phyloP scores from a whole-genome alignment of 2,888 invertebrate genomes.

The Microctonus aethiopoides region DNA sequence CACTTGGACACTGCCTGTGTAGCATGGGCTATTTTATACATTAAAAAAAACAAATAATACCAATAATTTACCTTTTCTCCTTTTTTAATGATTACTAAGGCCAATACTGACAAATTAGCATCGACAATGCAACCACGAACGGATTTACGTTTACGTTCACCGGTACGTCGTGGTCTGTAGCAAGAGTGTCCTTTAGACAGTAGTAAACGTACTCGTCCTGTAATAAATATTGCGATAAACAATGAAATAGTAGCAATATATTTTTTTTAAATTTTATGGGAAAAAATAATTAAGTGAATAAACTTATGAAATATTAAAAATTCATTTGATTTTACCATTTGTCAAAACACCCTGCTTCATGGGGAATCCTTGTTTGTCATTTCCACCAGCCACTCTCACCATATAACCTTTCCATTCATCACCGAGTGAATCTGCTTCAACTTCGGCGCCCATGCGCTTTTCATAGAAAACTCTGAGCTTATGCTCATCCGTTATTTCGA shows the following conservation, averaged over 20 bases:
- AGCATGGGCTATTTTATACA: conserved; percentile 49
- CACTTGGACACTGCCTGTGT: conserved; percentile 52
- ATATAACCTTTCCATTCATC: conserved; percentile 99
- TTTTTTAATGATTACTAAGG: conserved; percentile 93
- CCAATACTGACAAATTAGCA: conserved; percentile 95
- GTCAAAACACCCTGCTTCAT: conserved; percentile 99
- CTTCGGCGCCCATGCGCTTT: conserved; percentile 98
- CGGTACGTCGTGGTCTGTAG: conserved; percentile 93
- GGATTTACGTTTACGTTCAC: conserved; percentile 98
- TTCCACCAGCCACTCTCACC: conserved; percentile 95
- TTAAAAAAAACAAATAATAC: too few relatives aligned
- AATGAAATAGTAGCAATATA: too few relatives aligned
- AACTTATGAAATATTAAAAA: too few relatives aligned
- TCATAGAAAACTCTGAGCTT: conserved; percentile 98
- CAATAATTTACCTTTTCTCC: conserved; percentile 91
- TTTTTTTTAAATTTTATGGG: too few relatives aligned
- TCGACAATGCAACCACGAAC: conserved; percentile 99
- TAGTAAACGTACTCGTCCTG: conserved; percentile 93
- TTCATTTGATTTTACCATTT: too few relatives aligned
- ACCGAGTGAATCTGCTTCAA: conserved; percentile 93
- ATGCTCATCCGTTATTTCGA: conserved; percentile 98
- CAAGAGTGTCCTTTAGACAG: conserved; percentile 97
- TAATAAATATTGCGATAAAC: too few relatives aligned
- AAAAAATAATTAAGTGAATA: too few relatives aligned
- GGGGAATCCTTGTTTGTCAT: conserved; percentile 99